A percentile compares a stretch with the other conserved stretches of the same genome.
Conservation (phyloP, 2,113 vertebrate genomes). For the Mellivora capensis region DNA sequence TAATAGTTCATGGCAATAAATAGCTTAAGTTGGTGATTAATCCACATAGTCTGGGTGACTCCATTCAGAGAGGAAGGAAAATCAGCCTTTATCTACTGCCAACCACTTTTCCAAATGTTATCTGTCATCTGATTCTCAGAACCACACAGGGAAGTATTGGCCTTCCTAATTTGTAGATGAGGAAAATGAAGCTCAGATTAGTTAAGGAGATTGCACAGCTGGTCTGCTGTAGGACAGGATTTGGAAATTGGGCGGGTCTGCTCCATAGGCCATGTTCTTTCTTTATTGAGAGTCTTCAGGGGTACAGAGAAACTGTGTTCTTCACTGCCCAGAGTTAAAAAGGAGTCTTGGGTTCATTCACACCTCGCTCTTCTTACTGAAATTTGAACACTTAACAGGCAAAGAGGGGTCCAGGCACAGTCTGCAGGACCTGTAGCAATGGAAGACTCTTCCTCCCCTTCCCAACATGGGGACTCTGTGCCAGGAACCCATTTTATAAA, state of each 20-base stretch:
- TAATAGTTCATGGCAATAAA: not conserved
- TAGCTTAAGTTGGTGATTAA: not conserved
- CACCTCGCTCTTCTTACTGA: not conserved
- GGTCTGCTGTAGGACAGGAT: too few relatives aligned
- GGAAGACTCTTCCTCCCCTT: not conserved
- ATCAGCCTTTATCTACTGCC: not conserved
- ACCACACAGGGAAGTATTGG: not conserved
- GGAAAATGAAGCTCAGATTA: not conserved
- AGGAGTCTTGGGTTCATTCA: not conserved
- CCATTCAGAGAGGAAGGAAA: not conserved
- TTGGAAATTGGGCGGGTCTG: not conserved
- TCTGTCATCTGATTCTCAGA: not conserved
- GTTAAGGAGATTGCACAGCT: not conserved
- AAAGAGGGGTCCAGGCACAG: not conserved
- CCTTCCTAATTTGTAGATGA: not conserved
- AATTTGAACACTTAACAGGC: not conserved
- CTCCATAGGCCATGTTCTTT: not conserved
- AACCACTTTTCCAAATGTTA: not conserved
- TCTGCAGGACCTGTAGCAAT: accelerated
- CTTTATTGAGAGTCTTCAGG: not conserved
- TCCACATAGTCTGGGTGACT: not conserved
- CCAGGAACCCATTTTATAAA: not conserved
- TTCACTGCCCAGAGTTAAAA: not conserved
- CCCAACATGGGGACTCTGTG: not conserved
- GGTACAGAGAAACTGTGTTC: not conserved